Evolutionary conservation across 2,888 invertebrate genomes (phyloP), one percentile per base, ranked within the genome.

Genomic region (Agrypnus murinus): DNA sequence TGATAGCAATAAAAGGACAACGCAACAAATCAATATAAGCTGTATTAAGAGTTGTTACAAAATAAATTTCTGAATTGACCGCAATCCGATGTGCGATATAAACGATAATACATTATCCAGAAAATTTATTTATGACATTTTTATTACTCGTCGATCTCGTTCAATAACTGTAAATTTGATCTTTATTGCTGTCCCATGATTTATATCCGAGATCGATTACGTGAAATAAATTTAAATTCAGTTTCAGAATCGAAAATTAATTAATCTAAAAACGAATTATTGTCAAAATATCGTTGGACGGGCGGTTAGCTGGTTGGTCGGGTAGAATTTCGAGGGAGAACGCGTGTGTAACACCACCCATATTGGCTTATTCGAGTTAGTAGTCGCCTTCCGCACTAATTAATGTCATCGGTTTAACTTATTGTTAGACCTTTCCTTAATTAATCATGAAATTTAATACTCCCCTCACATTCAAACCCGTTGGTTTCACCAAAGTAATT

Each of bases 381-480:
- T 64, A 69, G 69, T 69, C 65, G 65, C 69, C 64, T 65, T 70
- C 65, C 59, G 63, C 60, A 65, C 70, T 70, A 70, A 70, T 70
- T 65, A 70, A 65, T 70, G 70, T 65, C 70, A 53, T 65, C 65
- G 60, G 70, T 65, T 65, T 65, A 70, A 70, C 59, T 70, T 70
- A 65, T 65, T 65, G 60, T 65, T 31, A 59, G 65, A 65, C 70
- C 70, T 69, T 69, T 70, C 70, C 70, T 70, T 59, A 70, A 70
- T 70, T 70, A 65, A 70, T 70, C 65, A 70, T 53, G 58, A 70
- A 70, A 70, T 70, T 60, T 70, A 70, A 70, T 70, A 60, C 70
- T 25, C 25, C 25, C 69, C 50, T 50, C 55, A 45, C 68, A 43
- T 62, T 62, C 45, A 57, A 68, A 68, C 68, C 55, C 40, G 68